Percentiles rank a stretch among this genome's conserved stretches.
Evolutionary conservation across 2,888 invertebrate genomes (phyloP).

Genomic region (Neoscelio sp.): DNA sequence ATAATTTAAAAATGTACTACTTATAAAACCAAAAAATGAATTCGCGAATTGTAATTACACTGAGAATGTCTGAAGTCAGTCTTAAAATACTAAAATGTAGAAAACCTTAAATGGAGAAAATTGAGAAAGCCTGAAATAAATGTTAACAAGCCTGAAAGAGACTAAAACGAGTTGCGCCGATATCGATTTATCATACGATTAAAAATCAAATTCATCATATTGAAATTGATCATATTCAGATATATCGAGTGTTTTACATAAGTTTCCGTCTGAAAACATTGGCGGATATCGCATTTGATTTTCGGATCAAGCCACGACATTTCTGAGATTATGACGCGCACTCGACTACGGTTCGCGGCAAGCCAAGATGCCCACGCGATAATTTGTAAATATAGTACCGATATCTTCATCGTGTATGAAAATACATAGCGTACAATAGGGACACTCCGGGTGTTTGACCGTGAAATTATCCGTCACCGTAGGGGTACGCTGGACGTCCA

Average conservation of each 20-base stretch:
- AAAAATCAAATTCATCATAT: constrained; percentile 10
- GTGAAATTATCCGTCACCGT: constrained; percentile 43
- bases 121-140: no score
- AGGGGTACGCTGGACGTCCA: constrained; percentile 6
- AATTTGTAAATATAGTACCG: constrained; percentile 8
- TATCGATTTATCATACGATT: constrained; percentile 1
- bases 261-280: background rate
- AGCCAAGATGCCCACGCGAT: background rate
- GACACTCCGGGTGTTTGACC: constrained; percentile 45
- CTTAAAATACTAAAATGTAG: no score
- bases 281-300: constrained; percentile 8
- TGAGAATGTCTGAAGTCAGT: no score
- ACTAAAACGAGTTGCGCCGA: no score
- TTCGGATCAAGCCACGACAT: constrained; percentile 8
- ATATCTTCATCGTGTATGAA: constrained; percentile 6
- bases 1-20: no score
- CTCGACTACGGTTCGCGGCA: no score
- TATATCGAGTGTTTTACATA: constrained; percentile 11
- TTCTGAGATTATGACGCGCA: background rate
- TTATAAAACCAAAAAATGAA: no score
- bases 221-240: constrained; percentile 1
- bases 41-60: no score
- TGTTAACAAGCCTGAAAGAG: no score
- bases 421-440: constrained; percentile 6
- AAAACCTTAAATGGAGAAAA: no score